Base-by-base conservation (phyloP, 2,113 vertebrate genomes). In the Colaptes auratus region DNA sequence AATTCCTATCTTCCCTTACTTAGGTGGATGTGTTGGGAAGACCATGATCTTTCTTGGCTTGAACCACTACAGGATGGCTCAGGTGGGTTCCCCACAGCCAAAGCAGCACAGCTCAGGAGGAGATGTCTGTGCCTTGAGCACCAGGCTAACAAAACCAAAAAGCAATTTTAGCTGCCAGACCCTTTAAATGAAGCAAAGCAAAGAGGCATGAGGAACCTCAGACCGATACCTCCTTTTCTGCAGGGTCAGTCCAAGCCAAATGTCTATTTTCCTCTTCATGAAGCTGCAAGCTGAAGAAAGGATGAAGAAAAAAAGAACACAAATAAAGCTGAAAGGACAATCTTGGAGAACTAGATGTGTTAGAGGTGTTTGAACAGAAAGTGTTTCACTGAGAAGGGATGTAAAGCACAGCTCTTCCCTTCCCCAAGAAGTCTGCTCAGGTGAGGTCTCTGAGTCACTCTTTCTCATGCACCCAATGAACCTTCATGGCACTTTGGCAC, bases 21-120 rank as follows among this genome's bases (percentile, higher is more conserved):
- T 3, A 23, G 6, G 5, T 6, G 2, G 28, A 31, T 6, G 15
- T 50, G n/a, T 1, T 15, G 42, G 30, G 4, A 58, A 15, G 30
- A 35, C 60, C 76, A 31, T 2, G 13, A 25, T 44, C 35, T 35
- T 74, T 17, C 27, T 59, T 35, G 52, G 30, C 52, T 42, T 2
- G 1, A 10, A 44, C 35, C 16, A 9, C 31, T 31, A 44, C 42
- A 42, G 42, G 42, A 42, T 44, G 42, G 42, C 42, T 44, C 42
- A 44, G 42, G 15, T 44, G 42, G 42, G 42, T 44, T 44, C 42
- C 42, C 42, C 24, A 28, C 53, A 15, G 11, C 39, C 39, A 39
- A 39, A 39, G 39, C 39, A 39, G 39, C 39, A 11, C 39, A 39
- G 53, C 27, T 56, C 27, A 56, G 15, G 53, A 56, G 28, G 7